Evolutionary conservation across 2,888 invertebrate species (phyloP).

Genomic region (Cybosia mesomella): DNA sequence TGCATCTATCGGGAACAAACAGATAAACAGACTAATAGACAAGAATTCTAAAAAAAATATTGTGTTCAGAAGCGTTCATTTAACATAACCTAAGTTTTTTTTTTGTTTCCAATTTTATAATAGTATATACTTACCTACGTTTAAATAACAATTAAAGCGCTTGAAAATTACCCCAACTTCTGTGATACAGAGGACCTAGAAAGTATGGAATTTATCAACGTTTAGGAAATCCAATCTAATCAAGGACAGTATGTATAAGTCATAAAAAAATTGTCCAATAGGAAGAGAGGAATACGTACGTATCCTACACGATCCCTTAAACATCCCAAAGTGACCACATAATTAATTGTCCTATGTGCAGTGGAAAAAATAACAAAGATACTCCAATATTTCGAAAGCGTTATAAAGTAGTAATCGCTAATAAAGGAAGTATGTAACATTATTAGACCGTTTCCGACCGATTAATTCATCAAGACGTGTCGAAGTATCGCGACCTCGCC

Average conservation of each 20-base stretch:
- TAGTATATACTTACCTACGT: no score
- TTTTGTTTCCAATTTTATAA: no score
- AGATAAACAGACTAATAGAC: no score
- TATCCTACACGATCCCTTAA: neutral
- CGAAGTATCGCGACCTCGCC: slow-evolving; percentile 62
- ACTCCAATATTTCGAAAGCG: slow-evolving; percentile 8
- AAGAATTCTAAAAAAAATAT: no score
- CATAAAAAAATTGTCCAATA: neutral
- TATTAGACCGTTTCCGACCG: slow-evolving; percentile 59
- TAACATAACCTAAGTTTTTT: no score
- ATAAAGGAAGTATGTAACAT: slow-evolving; percentile 42
- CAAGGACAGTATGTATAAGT: neutral
- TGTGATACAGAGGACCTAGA: no score
- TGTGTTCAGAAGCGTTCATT: no score
- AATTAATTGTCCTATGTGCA: neutral
- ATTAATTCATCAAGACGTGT: slow-evolving; percentile 76
- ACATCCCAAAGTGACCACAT: neutral
- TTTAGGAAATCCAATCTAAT: neutral
- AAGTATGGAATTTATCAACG: no score
- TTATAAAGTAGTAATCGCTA: slow-evolving; percentile 10
- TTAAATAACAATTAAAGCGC: no score
- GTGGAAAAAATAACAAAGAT: neutral
- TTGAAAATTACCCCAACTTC: no score
- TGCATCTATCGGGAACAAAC: no score
- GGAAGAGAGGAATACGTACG: neutral